phyloP scores from a whole-genome alignment of 2,113 vertebrate genomes.

The Poeciliopsis occidentalis region DNA sequence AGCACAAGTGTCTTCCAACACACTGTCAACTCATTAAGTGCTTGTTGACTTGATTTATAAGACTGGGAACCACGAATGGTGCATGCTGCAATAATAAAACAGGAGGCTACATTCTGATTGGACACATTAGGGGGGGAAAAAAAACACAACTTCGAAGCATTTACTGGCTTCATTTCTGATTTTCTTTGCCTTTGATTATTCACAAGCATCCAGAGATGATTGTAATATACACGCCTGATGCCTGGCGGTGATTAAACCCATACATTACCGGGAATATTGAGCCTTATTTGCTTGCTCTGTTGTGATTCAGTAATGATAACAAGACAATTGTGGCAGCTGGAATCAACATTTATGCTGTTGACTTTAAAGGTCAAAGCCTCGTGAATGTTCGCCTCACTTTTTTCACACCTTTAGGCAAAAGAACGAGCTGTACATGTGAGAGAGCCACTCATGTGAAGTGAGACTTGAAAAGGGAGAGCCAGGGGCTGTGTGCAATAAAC shows the following conservation, averaged over 20 bases:
- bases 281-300: constrained; percentile 22
- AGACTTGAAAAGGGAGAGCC: constrained; percentile 57
- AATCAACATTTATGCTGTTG: constrained; percentile 64
- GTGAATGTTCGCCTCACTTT: constrained; percentile 45
- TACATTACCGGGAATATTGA: constrained; percentile 12
- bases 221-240: neutral
- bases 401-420: constrained; percentile 52
- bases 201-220: neutral
- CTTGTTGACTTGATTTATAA: constrained; percentile 57
- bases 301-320: constrained; percentile 59
- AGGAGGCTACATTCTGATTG: constrained; percentile 21
- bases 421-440: constrained; percentile 44
- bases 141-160: constrained; percentile 17
- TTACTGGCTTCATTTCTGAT: constrained; percentile 20
- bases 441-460: constrained; percentile 69
- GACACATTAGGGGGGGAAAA: constrained; percentile 9
- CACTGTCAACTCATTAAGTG: constrained; percentile 63
- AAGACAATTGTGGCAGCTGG: constrained; percentile 60
- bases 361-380: constrained; percentile 70
- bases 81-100: constrained; percentile 33
- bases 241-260: constrained; percentile 20
- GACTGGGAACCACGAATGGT: constrained; percentile 15
- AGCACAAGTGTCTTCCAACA: constrained; percentile 58
- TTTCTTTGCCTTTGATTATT: constrained; percentile 2
- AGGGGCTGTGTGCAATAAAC: constrained; percentile 42